Base-by-base conservation (phyloP, 1,140 invertebrate genomes). In the Diorhabda elongata region DNA sequence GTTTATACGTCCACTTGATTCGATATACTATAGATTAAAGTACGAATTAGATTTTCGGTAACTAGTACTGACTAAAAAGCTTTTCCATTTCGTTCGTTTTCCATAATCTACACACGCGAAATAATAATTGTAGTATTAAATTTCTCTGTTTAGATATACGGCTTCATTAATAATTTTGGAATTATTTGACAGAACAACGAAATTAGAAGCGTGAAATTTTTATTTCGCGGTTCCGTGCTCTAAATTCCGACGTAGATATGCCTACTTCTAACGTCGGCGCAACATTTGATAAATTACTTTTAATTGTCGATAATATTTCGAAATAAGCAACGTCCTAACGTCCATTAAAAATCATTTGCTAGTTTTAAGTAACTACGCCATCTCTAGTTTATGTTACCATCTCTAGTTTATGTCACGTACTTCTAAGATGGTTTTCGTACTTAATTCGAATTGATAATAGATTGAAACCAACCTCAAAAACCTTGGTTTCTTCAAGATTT, bases 141-240 rank as follows among this genome's bases (percentile, higher is more conserved):
- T 8, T 52, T 52, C 47, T 8, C 6, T 6, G 4, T 52, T n/a
- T 52, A 52, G 47, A 52, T 52, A 52, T 2, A 26, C 47, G n/a
- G n/a, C 47, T 52, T 52, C 47, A 52, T 52, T 52, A 52, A 52
- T 52, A 52, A 52, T 52, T 52, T 52, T 6, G 47, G 47, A 52
- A n/a, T 52, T 52, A 52, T n/a, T 52, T n/a, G n/a, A 52, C 6
- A 6, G 47, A n/a, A 52, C 47, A 6, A 52, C 6, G 47, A n/a
- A 52, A 52, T 52, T 52, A 52, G 47, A 52, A 52, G 47, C n/a
- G 47, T 52, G 47, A 52, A 52, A 52, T 52, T 52, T 52, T 6
- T 8, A 52, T 52, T 52, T 52, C 47, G 6, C 6, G 2, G 47
- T 52, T 52, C n/a, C 47, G 47, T 52, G 47, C 47, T 52, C 47